Conservation (phyloP, 2,797 vertebrate species). For the Halcyon badia region DNA sequence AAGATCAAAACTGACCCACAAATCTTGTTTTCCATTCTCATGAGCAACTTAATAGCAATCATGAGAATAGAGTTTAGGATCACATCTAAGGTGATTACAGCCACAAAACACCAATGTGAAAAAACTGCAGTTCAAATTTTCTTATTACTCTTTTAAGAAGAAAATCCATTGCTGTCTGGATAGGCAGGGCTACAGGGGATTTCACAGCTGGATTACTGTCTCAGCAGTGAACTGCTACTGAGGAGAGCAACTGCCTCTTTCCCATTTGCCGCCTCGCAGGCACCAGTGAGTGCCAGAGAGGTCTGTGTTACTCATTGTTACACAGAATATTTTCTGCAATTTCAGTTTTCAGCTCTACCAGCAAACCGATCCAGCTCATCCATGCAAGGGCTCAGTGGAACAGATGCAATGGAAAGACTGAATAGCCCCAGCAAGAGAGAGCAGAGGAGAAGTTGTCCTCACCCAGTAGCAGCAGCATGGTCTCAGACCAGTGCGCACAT, state of each 20-base stretch:
- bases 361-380: neutral
- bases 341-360: neutral
- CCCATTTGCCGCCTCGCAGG: neutral
- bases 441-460: neutral
- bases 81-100: slow-evolving; percentile 32
- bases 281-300: neutral
- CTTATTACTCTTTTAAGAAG: neutral
- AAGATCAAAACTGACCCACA: slow-evolving; percentile 39
- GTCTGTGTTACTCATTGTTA: neutral
- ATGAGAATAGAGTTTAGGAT: slow-evolving; percentile 28
- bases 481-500: rapidly evolving
- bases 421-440: neutral
- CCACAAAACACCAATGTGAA: neutral
- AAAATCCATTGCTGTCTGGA: neutral
- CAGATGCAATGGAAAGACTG: neutral
- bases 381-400: neutral
- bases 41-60: slow-evolving; percentile 45
- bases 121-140: neutral
- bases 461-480: neutral
- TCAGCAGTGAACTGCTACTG: neutral
- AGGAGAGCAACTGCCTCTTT: neutral
- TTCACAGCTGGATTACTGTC: neutral
- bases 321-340: neutral
- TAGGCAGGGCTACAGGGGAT: neutral
- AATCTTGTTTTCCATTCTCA: slow-evolving; percentile 65